Evolutionary conservation across 2,888 invertebrate genomes (phyloP), one percentile per base, ranked within the genome.

Genomic region (Marasmarcha lunaedactyla): DNA sequence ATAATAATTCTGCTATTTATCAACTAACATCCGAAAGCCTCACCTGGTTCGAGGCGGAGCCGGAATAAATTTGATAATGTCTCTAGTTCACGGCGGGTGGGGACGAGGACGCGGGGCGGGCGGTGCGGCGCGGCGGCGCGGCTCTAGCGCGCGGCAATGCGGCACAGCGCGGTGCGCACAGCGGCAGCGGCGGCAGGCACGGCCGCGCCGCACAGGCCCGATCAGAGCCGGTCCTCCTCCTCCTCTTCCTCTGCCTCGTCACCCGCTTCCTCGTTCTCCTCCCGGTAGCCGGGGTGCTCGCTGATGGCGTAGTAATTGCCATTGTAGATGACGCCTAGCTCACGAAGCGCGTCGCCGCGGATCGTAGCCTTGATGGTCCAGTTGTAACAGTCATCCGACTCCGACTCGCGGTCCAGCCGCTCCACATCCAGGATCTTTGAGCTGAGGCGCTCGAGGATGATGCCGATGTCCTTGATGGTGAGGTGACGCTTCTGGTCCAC

Each of bases 281-380:
- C 93, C 78, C 92, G 92, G 84, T 95, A 95, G 43, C 94, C 95
- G 42, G 96, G 95, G 77, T 96, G 95, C 76, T 96, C 95, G 63
- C 94, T 94, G 71, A 96, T 95, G 54, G 94, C 94, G 83, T 96
- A 96, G 79, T 95, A 96, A 84, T 95, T 95, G 47, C 95, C 95
- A 79, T 95, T 95, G 84, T 96, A 96, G 67, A 96, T 94, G 55
- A 96, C 94, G 47, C 96, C 96, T 47, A 96, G 86, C 76, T 96
- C 95, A 42, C 95, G 87, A 59, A 96, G 83, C 56, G 94, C 93
- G 76, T 95, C 95, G 39, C 96, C 96, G 46, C 94, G 87, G 66
- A 96, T 95, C 56, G 95, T 93, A 58, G 96, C 96, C 79, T 95
- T 95, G 84, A 96, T 96, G 74, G 95, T 95, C 96, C 96, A 96